Evolutionary conservation across 2,797 vertebrate genomes (phyloP), one percentile per base, ranked within the genome.

Genomic region (Lates japonicus): DNA sequence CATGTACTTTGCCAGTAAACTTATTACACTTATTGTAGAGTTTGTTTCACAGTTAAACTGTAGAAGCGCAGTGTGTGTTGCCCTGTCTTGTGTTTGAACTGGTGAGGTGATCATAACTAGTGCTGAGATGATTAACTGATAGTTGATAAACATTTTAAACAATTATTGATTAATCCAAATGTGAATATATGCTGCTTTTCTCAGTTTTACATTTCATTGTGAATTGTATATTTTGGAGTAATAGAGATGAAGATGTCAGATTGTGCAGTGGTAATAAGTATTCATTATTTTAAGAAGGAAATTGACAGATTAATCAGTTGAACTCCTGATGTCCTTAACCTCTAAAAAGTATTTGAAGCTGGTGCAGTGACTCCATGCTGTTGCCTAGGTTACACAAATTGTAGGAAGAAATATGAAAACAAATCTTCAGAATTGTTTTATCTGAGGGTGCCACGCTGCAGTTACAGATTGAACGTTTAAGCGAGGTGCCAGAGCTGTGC

Each of bases 371-470:
- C 20, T 64, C 5, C 10, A 33, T 57, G 29, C 22, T 63, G 31
- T 49, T 37, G 22, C 14, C 63, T 19, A 59, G 7, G 2, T 61
- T 68, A 37, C 67, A 79, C n/a, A 61, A 76, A 73, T 39, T 46
- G 29, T 22, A 55, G 20, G 13, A 78, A 41, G 61, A 78, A 83
- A 65, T 55, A n/a, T 46, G 44, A 65, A 31, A 67, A 67, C 22
- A 35, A 12, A 57, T 48, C 20, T 52, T 42, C 17, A 51, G 29
- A 13, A 2, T 61, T 58, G 58, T 76, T 82, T 80, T 64, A 57
- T 80, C 73, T 66, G 19, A 82, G 70, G 74, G 76, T 17, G 8
- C 17, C 60, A 31, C 4, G 22, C 33, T 74, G 49, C 66, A 77
- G 48, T 58, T 67, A 64, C 60, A 57, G 10, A 63, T 64, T 42